Base-by-base conservation (phyloP, 2,888 invertebrate genomes). In the Sturmia bella region DNA sequence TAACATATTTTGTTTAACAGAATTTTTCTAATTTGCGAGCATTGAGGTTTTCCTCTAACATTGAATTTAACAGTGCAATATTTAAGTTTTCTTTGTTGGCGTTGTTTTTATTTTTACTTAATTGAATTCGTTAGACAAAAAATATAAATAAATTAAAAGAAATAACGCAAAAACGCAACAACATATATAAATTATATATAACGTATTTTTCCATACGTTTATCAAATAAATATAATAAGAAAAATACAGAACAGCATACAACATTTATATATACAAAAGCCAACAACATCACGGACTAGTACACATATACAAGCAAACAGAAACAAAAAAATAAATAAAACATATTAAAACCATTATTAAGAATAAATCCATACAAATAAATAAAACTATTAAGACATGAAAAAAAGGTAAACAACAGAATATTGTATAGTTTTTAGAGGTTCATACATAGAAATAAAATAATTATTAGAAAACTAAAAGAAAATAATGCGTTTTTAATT, bases 381-480 rank as follows among this genome's bases (percentile, higher is more conserved):
- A 57, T 56, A 75, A 64, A 68, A 24, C 21, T 21, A 57, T 37
- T 63, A 59, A 32, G 32, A 32, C 9, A 32, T 32, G 32, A 32
- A 1, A 32, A 32, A 7, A 77, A 61, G 41, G 39, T 45, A 78
- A 75, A 74, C 66, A 68, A 21, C 66, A 68, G 32, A 75, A 63
- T 41, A 82, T 78, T 82, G 84, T 82, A 82, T 82, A 82, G 82
- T 82, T 82, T 73, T 82, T 85, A 84, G 83, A 84, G 79, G 83
- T 85, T 84, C 85, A 83, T 85, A 85, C 83, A 78, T 85, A 83
- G 82, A 84, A 84, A 84, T 85, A 84, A 66, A 78, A 79, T 70
- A 83, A 84, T 83, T 85, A 82, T 76, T 79, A 80, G 80, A 83
- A 84, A 83, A 79, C 70, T 21, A 66, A 70, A 78, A 17, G 57